Percentiles rank a stretch among this genome's conserved stretches.
These are phyloP conservation scores for Neotoxoptera formosana DNA, from an alignment of 1,140 invertebrate species.

Conservation along the genomic window DNA sequence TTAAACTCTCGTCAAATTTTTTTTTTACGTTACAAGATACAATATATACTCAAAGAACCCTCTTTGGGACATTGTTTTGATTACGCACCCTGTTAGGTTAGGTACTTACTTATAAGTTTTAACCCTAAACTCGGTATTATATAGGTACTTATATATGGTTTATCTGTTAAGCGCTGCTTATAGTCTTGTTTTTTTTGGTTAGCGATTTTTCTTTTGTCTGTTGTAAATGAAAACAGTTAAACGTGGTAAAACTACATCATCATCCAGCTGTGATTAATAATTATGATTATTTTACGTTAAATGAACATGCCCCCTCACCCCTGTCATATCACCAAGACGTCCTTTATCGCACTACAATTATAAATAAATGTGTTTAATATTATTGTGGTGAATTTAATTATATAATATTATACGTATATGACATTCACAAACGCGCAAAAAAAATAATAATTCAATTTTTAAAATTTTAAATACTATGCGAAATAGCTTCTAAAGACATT, in stretches of 20 bases:
- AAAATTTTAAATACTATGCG: not conserved
- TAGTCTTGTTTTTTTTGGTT: not conserved
- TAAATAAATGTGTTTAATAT: not conserved
- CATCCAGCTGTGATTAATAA: not conserved
- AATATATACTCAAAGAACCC: not conserved
- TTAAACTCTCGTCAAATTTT: not conserved
- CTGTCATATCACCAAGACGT: not conserved
- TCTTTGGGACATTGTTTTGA: not conserved
- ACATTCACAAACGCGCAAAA: not conserved
- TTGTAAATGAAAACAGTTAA: not conserved
- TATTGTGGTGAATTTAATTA: not conserved
- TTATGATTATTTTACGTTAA: not conserved
- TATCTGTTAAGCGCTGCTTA: not conserved
- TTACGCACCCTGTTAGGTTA: not conserved
- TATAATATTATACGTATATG: not conserved
- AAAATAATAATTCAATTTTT: not conserved
- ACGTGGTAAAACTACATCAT: not conserved
- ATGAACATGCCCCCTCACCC: not conserved
- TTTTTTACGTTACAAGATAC: not conserved
- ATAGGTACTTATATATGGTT: not conserved
- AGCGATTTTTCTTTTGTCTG: not conserved
- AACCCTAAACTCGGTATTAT: not conserved
- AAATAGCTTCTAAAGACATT: not conserved
- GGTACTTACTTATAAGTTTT: not conserved
- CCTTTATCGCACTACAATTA: not conserved